phyloP scores from a whole-genome alignment of 2,888 invertebrate species.

The Heliconius sara region DNA sequence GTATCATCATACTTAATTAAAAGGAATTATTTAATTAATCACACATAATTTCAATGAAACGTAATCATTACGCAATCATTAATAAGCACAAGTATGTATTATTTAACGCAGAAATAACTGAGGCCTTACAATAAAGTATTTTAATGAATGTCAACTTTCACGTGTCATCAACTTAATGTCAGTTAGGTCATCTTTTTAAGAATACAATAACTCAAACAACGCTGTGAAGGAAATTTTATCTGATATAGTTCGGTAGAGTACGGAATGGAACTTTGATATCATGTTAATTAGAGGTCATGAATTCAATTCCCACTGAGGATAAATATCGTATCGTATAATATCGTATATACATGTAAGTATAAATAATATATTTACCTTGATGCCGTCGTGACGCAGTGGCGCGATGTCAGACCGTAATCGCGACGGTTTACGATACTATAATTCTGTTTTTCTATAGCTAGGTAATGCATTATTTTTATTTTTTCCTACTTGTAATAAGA shows the following conservation, averaged over 20 bases:
- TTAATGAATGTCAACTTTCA: conserved; percentile 21
- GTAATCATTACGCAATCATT: conserved; percentile 10
- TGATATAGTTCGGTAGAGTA: too few relatives aligned
- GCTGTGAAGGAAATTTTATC: background rate
- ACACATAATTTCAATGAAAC: background rate
- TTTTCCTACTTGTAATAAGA: too few relatives aligned
- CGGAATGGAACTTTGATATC: too few relatives aligned
- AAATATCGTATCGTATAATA: background rate
- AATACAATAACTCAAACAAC: background rate
- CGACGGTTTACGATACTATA: too few relatives aligned
- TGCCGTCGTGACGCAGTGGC: too few relatives aligned
- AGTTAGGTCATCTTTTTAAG: background rate
- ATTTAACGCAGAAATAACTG: conserved; percentile 15
- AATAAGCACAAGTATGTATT: background rate
- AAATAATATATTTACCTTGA: too few relatives aligned
- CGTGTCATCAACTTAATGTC: background rate
- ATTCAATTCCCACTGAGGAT: background rate
- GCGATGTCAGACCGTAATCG: too few relatives aligned
- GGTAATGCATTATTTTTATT: too few relatives aligned
- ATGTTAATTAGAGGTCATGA: background rate
- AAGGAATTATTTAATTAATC: background rate
- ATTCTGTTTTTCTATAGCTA: too few relatives aligned
- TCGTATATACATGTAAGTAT: background rate
- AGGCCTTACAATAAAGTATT: background rate
- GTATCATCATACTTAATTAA: background rate